phyloP scores from a whole-genome alignment of 1,140 invertebrate species.

The Marisa cornuarietis region DNA sequence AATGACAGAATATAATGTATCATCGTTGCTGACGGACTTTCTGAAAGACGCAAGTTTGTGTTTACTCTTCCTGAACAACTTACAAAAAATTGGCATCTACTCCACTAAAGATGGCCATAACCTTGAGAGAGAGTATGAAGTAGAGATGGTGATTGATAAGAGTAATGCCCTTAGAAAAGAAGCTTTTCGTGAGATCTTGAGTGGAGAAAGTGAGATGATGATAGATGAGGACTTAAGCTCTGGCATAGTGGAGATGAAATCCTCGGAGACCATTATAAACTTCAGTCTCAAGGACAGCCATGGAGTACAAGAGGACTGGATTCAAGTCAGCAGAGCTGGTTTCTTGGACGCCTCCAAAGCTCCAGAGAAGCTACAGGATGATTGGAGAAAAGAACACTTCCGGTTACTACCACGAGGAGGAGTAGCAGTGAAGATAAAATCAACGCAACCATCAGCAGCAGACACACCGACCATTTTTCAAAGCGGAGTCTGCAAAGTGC shows the following conservation, averaged over 20 bases:
- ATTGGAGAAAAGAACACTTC: conserved; percentile 37
- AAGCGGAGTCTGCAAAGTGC: background rate
- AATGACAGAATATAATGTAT: conserved; percentile 30
- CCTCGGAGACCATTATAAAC: conserved; percentile 19
- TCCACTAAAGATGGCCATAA: conserved; percentile 33
- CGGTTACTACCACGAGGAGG: conserved; percentile 53
- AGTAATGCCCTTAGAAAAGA: conserved; percentile 17
- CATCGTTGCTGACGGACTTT: conserved; percentile 41
- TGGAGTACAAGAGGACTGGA: conserved; percentile 13
- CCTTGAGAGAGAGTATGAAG: conserved; percentile 26
- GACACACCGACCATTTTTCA: background rate
- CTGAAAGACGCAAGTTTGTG: conserved; percentile 39
- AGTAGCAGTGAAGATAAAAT: conserved; percentile 37
- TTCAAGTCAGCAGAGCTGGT: conserved; percentile 6
- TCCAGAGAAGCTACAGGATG: conserved; percentile 23
- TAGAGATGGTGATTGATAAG: conserved; percentile 28
- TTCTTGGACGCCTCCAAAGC: background rate
- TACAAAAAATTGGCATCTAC: conserved; percentile 41
- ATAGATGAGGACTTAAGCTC: background rate
- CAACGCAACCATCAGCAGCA: background rate
- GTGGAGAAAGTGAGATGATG: background rate
- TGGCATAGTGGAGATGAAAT: conserved; percentile 13
- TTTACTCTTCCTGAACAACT: conserved; percentile 53
- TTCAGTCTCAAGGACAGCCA: conserved; percentile 26
- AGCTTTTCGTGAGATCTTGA: conserved; percentile 26